These are phyloP conservation scores for Lagopus leucura DNA, from an alignment of 2,113 vertebrate genomes.

Conservation along the genomic window DNA sequence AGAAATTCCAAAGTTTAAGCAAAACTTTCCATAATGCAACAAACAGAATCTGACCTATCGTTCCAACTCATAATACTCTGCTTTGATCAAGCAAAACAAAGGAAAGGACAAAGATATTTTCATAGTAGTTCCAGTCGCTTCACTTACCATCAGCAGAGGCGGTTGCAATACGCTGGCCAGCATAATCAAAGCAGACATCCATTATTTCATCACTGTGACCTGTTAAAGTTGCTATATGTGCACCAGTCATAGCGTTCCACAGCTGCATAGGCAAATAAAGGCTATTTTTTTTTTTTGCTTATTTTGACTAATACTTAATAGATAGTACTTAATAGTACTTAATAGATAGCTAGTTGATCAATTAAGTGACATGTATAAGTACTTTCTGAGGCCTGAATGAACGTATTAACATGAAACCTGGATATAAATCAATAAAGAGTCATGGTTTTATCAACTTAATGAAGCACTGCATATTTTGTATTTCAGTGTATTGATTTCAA, in stretches of 20 bases:
- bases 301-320: neutral
- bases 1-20: neutral
- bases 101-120: neutral
- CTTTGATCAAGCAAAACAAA: neutral
- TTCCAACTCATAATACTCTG: neutral
- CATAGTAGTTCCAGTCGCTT: neutral
- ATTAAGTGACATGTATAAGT: neutral
- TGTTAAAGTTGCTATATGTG: constrained; percentile 82
- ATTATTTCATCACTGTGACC: constrained; percentile 90
- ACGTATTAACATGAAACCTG: neutral
- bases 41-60: neutral
- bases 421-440: neutral
- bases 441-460: neutral
- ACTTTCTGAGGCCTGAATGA: neutral
- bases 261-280: constrained; percentile 74
- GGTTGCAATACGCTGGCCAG: constrained; percentile 88
- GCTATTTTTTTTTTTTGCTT: neutral
- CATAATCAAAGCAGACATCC: constrained; percentile 93
- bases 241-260: constrained; percentile 86
- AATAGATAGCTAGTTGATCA: neutral
- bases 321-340: neutral
- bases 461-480: neutral
- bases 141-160: constrained; percentile 92
- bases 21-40: neutral
- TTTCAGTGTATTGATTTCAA: neutral